Conservation (phyloP, 2,888 invertebrate genomes). For the Zygothrica quintamaculata region DNA sequence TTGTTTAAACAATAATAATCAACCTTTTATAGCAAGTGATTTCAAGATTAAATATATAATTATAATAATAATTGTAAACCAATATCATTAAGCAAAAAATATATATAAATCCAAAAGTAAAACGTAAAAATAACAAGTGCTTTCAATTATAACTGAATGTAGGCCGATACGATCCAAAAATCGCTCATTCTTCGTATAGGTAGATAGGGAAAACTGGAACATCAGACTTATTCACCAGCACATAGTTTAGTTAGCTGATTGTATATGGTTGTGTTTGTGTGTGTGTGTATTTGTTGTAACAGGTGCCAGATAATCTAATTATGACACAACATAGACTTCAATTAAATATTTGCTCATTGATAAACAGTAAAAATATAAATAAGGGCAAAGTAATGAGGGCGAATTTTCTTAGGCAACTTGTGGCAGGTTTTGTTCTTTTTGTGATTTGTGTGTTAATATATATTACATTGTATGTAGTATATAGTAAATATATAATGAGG, state of each 20-base stretch:
- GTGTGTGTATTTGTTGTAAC: conserved; percentile 37
- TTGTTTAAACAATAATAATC: no score
- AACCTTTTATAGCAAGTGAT: no score
- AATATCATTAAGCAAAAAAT: no score
- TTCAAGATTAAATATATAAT: no score
- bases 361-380: conserved; percentile 42
- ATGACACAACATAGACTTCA: conserved; percentile 47
- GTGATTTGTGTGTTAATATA: no score
- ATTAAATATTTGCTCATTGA: conserved; percentile 61
- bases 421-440: conserved; percentile 7
- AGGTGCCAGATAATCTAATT: conserved; percentile 72
- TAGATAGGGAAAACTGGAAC: conserved; percentile 51
- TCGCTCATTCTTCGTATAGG: conserved; percentile 18
- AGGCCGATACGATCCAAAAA: conserved; percentile 41
- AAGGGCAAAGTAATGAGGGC: conserved; percentile 13
- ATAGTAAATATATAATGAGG: no score
- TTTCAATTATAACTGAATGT: conserved; percentile 24
- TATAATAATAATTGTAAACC: no score
- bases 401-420: conserved; percentile 29
- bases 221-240: conserved; percentile 6
- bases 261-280: conserved; percentile 9
- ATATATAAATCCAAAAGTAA: conserved; percentile 22
- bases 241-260: conserved; percentile 4
- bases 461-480: no score
- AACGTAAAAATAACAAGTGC: conserved; percentile 41